Base-by-base conservation (phyloP, 2,113 vertebrate genomes). In the Rostratula benghalensis region DNA sequence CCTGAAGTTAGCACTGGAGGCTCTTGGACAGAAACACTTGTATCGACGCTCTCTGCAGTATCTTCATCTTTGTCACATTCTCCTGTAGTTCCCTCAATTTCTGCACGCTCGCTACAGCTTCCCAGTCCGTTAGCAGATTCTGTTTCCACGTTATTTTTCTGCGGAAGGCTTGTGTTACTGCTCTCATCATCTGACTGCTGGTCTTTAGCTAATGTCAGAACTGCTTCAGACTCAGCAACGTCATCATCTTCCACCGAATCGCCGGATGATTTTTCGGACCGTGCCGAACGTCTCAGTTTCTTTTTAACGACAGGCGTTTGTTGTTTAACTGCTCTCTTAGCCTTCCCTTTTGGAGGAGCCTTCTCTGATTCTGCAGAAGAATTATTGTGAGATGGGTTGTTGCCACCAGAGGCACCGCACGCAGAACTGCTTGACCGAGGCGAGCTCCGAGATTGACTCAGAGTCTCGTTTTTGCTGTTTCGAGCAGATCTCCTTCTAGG, bases 401-500 rank as follows among this genome's bases (percentile, higher is more conserved):
- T 97, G 80, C 93, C 94, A 39, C 95, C 97, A 13, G 98, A 97
- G 6, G 98, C 96, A 94, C 98, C 97, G 0, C 98, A 99, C 8
- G 98, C 98, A 39, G 99, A 99, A 57, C 95, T 93, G 77, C 94
- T 94, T 20, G 98, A 98, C 73, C 98, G 97, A 24, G 98, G 97
- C 0, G 98, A 98, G 69, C 95, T 97, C 24, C 97, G 97, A 90
- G 98, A 97, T 1, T 98, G 98, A 57, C 78, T 83, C 10, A 97
- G 91, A 65, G 98, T 97, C 94, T 98, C 98, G 2, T 93, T 90
- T 98, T 98, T 99, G 87, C 92, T 98, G 95, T 98, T 98, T 57
- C 98, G 98, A 75, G 98, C 98, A 56, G 99, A 99, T 50, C 99
- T 98, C 83, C 98, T 98, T 48, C 98, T 98, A 73, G 99, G 97